These are phyloP conservation scores for Marmota flaviventris DNA, from an alignment of 2,113 vertebrate genomes.

Conservation along the genomic window DNA sequence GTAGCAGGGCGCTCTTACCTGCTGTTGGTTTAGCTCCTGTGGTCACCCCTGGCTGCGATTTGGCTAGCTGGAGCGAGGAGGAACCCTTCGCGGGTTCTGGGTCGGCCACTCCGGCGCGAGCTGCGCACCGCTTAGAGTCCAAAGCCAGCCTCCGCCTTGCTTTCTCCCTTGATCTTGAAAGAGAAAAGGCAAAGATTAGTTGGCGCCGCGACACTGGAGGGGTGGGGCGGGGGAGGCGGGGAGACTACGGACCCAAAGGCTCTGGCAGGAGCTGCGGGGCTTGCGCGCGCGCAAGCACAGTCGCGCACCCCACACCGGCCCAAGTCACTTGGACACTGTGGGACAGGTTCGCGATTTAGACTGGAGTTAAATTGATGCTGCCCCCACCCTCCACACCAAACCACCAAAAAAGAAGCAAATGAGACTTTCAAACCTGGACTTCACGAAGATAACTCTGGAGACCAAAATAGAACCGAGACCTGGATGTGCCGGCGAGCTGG, in stretches of 20 bases:
- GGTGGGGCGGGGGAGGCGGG: slow-evolving; percentile 64
- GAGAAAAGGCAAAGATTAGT: slow-evolving; percentile 80
- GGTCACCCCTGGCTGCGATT: slow-evolving; percentile 64
- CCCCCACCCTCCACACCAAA: background rate
- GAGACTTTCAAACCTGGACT: slow-evolving; percentile 76
- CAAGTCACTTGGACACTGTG: background rate
- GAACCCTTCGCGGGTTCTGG: slow-evolving; percentile 58
- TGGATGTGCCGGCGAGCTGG: background rate
- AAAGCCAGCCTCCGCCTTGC: slow-evolving; percentile 74
- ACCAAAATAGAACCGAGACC: slow-evolving; percentile 55
- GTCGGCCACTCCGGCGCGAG: slow-evolving; percentile 37
- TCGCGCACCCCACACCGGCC: background rate
- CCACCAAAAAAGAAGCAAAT: background rate
- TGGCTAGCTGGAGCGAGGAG: background rate
- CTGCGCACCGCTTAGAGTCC: slow-evolving; percentile 77
- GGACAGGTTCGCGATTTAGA: background rate
- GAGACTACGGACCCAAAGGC: slow-evolving; percentile 48
- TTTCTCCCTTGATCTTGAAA: slow-evolving; percentile 86
- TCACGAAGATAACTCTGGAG: slow-evolving; percentile 12
- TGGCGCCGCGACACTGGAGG: slow-evolving; percentile 64
- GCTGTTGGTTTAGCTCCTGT: slow-evolving; percentile 70
- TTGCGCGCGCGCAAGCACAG: slow-evolving; percentile 38
- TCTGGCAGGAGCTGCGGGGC: slow-evolving; percentile 55
- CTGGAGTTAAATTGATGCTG: background rate
- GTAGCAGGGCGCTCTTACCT: slow-evolving; percentile 84